phyloP scores from a whole-genome alignment of 2,797 vertebrate species.

The Catamblyrhynchus diadema region DNA sequence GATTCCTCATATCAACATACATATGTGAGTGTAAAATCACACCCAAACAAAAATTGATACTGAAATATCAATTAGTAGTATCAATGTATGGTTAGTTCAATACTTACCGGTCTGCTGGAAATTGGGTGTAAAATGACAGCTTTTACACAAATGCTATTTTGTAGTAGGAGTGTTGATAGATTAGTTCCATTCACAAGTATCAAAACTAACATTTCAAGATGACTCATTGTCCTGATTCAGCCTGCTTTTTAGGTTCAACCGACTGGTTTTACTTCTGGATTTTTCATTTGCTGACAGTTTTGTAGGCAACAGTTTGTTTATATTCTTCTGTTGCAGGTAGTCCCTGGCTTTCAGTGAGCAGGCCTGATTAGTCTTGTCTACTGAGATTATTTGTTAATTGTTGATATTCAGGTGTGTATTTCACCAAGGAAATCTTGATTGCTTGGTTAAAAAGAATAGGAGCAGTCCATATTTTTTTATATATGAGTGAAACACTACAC shows the following conservation, averaged over 20 bases:
- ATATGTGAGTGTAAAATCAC: not conserved
- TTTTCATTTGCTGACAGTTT: not conserved
- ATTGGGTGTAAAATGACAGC: not conserved
- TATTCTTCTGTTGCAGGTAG: not conserved
- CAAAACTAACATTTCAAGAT: not conserved
- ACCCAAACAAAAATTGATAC: not conserved
- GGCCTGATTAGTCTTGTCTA: not conserved
- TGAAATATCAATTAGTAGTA: not conserved
- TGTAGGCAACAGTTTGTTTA: not conserved
- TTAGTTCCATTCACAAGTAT: not conserved
- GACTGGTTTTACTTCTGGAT: not conserved
- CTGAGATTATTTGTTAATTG: not conserved
- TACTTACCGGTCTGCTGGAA: not conserved
- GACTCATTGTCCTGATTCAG: not conserved
- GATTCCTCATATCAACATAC: not conserved
- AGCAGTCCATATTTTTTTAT: not conserved
- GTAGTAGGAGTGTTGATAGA: not conserved
- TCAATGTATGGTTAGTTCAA: not conserved
- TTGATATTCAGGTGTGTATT: not conserved
- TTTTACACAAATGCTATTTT: not conserved
- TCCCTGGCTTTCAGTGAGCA: not conserved
- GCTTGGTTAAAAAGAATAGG: not conserved
- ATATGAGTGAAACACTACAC: not conserved
- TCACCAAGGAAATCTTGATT: not conserved
- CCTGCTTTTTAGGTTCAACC: not conserved